Evolutionary conservation across 2,888 invertebrate species (phyloP).

Genomic region (Trypoxylon attenuatum): DNA sequence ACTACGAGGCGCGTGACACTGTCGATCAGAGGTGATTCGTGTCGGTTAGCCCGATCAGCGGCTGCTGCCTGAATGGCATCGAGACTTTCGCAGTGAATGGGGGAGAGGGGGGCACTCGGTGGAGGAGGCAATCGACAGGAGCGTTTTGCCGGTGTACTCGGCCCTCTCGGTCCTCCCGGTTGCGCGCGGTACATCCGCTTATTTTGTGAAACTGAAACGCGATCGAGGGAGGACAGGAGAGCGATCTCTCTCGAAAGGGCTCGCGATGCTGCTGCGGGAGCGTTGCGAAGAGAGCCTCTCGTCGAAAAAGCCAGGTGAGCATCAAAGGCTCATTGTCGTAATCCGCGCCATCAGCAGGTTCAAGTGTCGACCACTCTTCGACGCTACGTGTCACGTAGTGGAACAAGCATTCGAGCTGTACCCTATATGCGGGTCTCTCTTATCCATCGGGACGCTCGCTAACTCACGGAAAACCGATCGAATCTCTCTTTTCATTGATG

Average conservation of each 20-base stretch:
- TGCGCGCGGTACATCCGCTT: neutral
- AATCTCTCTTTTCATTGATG: neutral
- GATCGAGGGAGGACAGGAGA: neutral
- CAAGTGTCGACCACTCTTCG: constrained; percentile 55
- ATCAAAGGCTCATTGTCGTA: constrained; percentile 65
- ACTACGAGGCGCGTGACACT: too few species aligned
- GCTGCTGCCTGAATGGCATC: constrained; percentile 3
- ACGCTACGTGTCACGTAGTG: constrained; percentile 52
- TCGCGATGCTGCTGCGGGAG: constrained; percentile 41
- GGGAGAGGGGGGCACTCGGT: neutral
- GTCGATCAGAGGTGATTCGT: neutral
- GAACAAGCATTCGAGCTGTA: constrained; percentile 31
- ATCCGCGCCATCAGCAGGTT: constrained; percentile 70
- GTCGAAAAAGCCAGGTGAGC: constrained; percentile 69
- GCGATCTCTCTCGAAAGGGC: constrained; percentile 8
- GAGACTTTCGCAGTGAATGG: neutral
- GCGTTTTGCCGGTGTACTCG: neutral
- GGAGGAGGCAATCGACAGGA: neutral
- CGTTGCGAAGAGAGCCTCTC: too few species aligned
- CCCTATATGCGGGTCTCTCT: constrained; percentile 6
- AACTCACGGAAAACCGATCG: neutral
- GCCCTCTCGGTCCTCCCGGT: neutral
- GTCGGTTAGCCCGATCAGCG: constrained; percentile 1
- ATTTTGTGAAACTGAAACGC: constrained; percentile 4
- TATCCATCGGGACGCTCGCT: neutral